Conservation (phyloP, 2,888 invertebrate genomes). For the Drosophila flavopinicola region DNA sequence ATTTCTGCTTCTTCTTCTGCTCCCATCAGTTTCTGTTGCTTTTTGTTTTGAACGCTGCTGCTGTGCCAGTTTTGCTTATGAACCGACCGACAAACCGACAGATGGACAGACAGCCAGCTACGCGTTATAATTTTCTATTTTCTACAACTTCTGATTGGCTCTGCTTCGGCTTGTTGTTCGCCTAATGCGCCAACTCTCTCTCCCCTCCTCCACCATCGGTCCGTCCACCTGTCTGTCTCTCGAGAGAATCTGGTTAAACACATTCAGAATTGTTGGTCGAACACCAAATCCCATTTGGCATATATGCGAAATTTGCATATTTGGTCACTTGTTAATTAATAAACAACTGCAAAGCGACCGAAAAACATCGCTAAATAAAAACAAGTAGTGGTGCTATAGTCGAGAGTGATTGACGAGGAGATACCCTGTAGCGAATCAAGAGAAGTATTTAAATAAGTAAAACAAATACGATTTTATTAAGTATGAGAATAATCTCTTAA, state of each 20-base stretch:
- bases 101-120: slow-evolving; percentile 7
- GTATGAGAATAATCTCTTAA: too few relatives aligned
- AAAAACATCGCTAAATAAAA: slow-evolving; percentile 30
- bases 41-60: slow-evolving; percentile 46
- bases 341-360: slow-evolving; percentile 42
- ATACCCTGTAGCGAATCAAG: too few relatives aligned
- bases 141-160: slow-evolving; percentile 61
- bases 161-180: slow-evolving; percentile 19
- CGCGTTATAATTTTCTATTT: slow-evolving; percentile 75
- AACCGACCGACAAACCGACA: slow-evolving; percentile 20
- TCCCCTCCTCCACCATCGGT: background rate
- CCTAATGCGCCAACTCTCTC: background rate
- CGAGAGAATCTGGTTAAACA: slow-evolving; percentile 5
- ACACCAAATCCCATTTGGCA: slow-evolving; percentile 50
- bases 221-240: background rate
- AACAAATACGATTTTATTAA: too few relatives aligned
- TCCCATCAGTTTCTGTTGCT: slow-evolving; percentile 37
- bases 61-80: slow-evolving; percentile 59
- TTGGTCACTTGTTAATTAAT: slow-evolving; percentile 82
- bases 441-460: too few relatives aligned
- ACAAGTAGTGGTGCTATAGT: background rate
- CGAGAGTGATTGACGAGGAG: background rate
- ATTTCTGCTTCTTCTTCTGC: slow-evolving; percentile 51
- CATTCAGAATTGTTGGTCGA: slow-evolving; percentile 43
- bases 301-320: slow-evolving; percentile 77